These are phyloP conservation scores for Carassius auratus DNA, from an alignment of 2,113 vertebrate genomes.

Conservation along the genomic window DNA sequence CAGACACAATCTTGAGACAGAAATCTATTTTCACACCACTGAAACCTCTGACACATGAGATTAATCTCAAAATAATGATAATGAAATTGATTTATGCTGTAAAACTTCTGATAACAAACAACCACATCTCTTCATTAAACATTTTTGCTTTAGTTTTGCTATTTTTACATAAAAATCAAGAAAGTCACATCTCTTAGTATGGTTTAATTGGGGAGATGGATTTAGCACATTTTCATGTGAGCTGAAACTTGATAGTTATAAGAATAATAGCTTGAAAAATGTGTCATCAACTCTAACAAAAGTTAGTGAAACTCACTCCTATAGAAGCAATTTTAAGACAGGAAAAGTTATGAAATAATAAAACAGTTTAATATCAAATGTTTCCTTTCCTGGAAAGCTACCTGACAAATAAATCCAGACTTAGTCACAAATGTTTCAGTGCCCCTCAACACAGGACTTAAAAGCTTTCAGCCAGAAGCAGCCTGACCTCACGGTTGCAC, in stretches of 20 bases:
- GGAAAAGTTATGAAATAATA: background rate
- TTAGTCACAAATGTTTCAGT: slow-evolving; percentile 7
- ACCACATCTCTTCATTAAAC: background rate
- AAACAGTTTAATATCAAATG: background rate
- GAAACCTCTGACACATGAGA: background rate
- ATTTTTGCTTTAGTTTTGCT: background rate
- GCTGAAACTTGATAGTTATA: background rate
- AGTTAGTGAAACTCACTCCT: too few relatives aligned
- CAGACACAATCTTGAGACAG: slow-evolving; percentile 8
- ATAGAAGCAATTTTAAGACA: background rate
- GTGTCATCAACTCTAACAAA: background rate
- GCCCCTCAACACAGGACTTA: background rate
- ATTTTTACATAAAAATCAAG: background rate
- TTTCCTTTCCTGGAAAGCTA: background rate
- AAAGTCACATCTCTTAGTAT: background rate
- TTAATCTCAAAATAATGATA: background rate
- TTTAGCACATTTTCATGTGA: background rate
- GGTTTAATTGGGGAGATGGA: background rate
- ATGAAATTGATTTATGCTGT: background rate
- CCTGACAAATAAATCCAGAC: background rate
- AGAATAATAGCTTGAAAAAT: background rate
- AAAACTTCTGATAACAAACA: background rate
- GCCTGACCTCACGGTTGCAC: background rate
- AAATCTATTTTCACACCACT: background rate
- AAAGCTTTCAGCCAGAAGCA: slow-evolving; percentile 36